A percentile compares a stretch with the other conserved stretches of the same genome.
These are phyloP conservation scores for Camponotus pennsylvanicus DNA, from an alignment of 1,140 invertebrate species.

Conservation along the genomic window DNA sequence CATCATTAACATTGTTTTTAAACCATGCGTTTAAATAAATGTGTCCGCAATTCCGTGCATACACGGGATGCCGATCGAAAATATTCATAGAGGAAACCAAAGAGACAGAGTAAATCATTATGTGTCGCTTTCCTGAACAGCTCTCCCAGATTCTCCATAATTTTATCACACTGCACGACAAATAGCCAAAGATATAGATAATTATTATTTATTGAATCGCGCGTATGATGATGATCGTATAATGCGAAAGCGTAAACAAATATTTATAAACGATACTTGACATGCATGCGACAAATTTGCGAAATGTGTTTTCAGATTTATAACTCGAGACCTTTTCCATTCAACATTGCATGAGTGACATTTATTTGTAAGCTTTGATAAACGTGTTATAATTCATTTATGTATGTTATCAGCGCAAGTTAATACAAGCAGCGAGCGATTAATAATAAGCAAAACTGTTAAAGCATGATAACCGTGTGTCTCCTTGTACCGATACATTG, in stretches of 20 bases:
- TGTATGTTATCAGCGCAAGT: conserved; percentile 34
- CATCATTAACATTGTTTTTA: conserved; percentile 42
- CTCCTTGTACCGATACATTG: conserved; percentile 51
- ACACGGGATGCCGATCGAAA: conserved; percentile 41
- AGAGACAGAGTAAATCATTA: conserved; percentile 39
- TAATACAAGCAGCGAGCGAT: conserved; percentile 46
- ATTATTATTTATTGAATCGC: conserved; percentile 14
- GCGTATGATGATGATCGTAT: not conserved
- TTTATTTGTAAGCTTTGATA: conserved; percentile 27
- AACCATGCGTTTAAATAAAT: conserved; percentile 40
- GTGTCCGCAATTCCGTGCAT: conserved; percentile 38
- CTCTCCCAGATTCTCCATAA: not conserved
- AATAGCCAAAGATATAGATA: not conserved
- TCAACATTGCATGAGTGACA: not conserved
- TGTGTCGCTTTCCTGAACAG: not conserved
- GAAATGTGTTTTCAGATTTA: not conserved
- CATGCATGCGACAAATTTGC: not conserved
- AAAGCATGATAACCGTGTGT: conserved; percentile 25
- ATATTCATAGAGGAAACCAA: conserved; percentile 25
- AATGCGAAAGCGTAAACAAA: conserved; percentile 6
- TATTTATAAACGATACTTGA: conserved; percentile 6
- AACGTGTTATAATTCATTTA: conserved; percentile 39
- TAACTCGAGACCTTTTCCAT: not conserved
- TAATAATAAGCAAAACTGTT: conserved; percentile 60
- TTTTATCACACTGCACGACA: not conserved